These are phyloP conservation scores for Drosophila elegans DNA, from an alignment of 1,140 invertebrate species.

Conservation along the genomic window DNA sequence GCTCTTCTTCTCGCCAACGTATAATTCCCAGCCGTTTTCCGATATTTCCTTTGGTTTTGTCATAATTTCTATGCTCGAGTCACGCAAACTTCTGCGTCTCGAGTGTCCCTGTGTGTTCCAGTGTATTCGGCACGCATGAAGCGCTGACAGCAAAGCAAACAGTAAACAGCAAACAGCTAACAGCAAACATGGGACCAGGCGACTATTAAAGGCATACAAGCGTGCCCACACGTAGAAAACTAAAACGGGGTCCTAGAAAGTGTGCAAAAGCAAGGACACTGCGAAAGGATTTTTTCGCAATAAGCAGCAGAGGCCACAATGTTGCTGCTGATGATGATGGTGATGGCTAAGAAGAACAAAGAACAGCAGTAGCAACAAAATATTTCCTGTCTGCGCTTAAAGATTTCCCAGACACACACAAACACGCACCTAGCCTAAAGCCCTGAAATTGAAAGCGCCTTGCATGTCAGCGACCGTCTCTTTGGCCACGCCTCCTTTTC, in stretches of 20 bases:
- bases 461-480: constrained; percentile 74
- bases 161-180: constrained; percentile 57
- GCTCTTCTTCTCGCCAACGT: constrained; percentile 11
- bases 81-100: constrained; percentile 65
- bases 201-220: constrained; percentile 75
- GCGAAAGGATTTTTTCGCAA: constrained; percentile 65
- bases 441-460: constrained; percentile 77
- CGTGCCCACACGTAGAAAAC: constrained; percentile 57
- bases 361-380: constrained; percentile 45
- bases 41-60: constrained; percentile 27
- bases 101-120: constrained; percentile 30
- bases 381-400: constrained; percentile 82
- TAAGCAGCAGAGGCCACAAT: constrained; percentile 58
- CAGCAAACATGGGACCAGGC: constrained; percentile 27
- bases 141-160: constrained; percentile 79
- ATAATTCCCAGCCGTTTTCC: constrained; percentile 24
- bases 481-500: not conserved
- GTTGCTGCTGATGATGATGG: constrained; percentile 45
- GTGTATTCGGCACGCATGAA: constrained; percentile 77
- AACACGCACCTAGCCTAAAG: constrained; percentile 19
- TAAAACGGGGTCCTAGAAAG: constrained; percentile 71
- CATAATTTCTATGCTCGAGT: constrained; percentile 60
- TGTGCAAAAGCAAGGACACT: constrained; percentile 71
- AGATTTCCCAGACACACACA: constrained; percentile 71
- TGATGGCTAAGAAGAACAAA: constrained; percentile 32